These are phyloP conservation scores for Schizaphis graminum DNA, from an alignment of 2,888 invertebrate species.

Conservation along the genomic window DNA sequence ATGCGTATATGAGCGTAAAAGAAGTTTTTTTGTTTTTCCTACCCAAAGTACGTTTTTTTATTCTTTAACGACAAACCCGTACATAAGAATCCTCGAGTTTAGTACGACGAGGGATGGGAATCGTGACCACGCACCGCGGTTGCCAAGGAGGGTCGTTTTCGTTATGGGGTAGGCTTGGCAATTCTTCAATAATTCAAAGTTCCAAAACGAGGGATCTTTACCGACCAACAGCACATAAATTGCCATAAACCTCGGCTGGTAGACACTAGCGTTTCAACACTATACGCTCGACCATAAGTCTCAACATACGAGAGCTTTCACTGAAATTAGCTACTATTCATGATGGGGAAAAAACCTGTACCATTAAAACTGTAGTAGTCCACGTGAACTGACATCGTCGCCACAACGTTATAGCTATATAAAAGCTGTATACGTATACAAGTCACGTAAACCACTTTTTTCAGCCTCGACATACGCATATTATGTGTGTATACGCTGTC, in stretches of 20 bases:
- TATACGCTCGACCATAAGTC: constrained; percentile 27
- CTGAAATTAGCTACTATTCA: constrained; percentile 43
- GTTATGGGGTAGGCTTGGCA: constrained; percentile 24
- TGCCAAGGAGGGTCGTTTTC: constrained; percentile 54
- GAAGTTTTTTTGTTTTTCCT: constrained; percentile 21
- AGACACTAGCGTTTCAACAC: constrained; percentile 60
- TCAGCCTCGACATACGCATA: constrained; percentile 7
- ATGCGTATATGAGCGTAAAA: constrained; percentile 42
- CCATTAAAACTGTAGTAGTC: background rate
- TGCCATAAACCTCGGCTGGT: constrained; percentile 61
- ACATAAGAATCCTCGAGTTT: constrained; percentile 28
- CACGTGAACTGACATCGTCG: background rate
- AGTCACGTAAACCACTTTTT: constrained; percentile 62
- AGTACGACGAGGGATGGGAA: constrained; percentile 28
- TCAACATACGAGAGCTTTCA: constrained; percentile 51
- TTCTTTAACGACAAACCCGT: constrained; percentile 53
- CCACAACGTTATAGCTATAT: background rate
- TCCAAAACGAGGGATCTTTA: constrained; percentile 64
- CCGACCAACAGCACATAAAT: constrained; percentile 61
- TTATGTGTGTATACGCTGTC: background rate
- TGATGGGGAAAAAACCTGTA: constrained; percentile 5
- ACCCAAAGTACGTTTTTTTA: constrained; percentile 27
- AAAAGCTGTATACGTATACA: background rate
- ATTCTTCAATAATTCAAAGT: constrained; percentile 66
- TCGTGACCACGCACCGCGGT: constrained; percentile 57